phyloP scores from a whole-genome alignment of 2,113 vertebrate genomes.

The Drymodes brunneopygia region DNA sequence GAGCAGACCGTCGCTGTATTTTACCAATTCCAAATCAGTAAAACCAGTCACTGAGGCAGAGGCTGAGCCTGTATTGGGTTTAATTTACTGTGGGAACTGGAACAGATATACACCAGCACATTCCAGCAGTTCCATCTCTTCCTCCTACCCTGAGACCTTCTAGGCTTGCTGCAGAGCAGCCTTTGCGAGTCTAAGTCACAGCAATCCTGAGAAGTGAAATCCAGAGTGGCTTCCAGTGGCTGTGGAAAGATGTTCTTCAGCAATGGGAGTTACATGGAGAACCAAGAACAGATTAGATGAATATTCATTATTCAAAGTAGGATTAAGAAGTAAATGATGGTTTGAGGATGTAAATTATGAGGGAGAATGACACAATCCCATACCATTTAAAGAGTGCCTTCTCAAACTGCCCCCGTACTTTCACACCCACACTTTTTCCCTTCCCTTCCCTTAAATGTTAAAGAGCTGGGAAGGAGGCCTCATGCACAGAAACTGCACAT shows the following conservation, averaged over 20 bases:
- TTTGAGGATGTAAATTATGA: slow-evolving; percentile 24
- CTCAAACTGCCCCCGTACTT: slow-evolving; percentile 17
- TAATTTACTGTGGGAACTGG: not conserved
- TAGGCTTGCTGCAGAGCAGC: not conserved
- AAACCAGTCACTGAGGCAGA: not conserved
- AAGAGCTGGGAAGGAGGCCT: slow-evolving; percentile 2
- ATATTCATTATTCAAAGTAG: slow-evolving; percentile 18
- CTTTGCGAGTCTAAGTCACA: rapidly evolving
- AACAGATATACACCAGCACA: not conserved
- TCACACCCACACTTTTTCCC: slow-evolving; percentile 3
- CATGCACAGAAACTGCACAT: not conserved
- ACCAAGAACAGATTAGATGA: not conserved
- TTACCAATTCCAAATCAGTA: not conserved
- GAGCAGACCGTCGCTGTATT: not conserved
- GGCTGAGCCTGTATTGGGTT: not conserved
- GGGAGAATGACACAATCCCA: slow-evolving; percentile 20
- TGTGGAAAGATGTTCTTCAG: not conserved
- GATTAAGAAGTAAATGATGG: not conserved
- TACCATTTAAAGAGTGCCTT: slow-evolving; percentile 23
- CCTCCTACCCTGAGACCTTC: not conserved
- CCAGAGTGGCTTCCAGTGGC: not conserved
- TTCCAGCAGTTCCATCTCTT: not conserved
- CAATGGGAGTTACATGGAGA: not conserved
- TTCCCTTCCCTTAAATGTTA: slow-evolving; percentile 10
- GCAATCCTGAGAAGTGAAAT: not conserved